These are phyloP conservation scores for Felis chaus DNA, from an alignment of 2,113 vertebrate species.

Conservation along the genomic window DNA sequence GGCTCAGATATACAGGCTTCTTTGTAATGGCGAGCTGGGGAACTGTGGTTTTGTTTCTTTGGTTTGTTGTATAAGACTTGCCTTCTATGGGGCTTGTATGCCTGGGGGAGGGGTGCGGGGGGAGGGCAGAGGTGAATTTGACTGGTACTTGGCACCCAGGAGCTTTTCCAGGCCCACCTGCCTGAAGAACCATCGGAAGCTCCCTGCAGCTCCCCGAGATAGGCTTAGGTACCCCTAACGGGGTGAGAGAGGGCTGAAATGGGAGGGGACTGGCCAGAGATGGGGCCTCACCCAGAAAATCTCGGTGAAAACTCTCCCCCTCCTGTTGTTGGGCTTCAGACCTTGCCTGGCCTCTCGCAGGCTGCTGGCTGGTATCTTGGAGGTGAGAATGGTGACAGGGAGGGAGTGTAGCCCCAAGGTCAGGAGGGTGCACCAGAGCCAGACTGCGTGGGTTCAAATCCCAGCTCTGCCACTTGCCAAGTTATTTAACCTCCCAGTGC, in stretches of 20 bases:
- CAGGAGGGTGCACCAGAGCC: background rate
- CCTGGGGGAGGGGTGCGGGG: background rate
- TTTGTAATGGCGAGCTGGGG: background rate
- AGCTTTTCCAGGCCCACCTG: background rate
- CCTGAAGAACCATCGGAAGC: background rate
- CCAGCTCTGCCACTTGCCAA: background rate
- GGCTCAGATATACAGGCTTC: background rate
- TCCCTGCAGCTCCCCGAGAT: background rate
- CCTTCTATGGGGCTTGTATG: background rate
- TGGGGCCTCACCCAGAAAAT: background rate
- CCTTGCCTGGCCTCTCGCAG: background rate
- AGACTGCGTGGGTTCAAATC: background rate
- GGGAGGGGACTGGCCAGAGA: background rate
- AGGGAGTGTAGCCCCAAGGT: background rate
- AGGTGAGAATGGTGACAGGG: background rate
- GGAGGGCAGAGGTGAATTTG: background rate
- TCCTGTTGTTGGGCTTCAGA: background rate
- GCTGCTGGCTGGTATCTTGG: background rate
- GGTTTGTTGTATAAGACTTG: background rate
- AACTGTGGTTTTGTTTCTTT: background rate
- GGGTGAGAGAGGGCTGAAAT: background rate
- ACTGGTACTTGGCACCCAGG: background rate
- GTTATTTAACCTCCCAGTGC: background rate
- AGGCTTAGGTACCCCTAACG: background rate
- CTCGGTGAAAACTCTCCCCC: background rate